Percentiles rank a stretch among this genome's conserved stretches.
These are phyloP conservation scores for Rutpela maculata DNA, from an alignment of 2,888 invertebrate genomes.

Conservation along the genomic window DNA sequence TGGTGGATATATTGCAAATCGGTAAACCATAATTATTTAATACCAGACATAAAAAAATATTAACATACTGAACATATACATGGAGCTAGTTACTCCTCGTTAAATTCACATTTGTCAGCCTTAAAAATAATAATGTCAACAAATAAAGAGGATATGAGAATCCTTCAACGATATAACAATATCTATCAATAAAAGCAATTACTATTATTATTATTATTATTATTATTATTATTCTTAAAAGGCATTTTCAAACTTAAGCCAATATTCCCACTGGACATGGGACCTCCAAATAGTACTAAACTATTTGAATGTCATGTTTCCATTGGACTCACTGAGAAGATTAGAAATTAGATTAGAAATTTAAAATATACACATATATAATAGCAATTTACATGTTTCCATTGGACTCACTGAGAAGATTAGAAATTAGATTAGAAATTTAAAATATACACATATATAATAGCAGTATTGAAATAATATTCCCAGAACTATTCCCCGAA, in stretches of 20 bases:
- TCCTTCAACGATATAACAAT: too few relatives aligned
- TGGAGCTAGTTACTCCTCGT: too few relatives aligned
- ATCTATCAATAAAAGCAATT: too few relatives aligned
- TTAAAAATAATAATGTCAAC: conserved; percentile 1
- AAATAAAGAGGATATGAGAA: not conserved
- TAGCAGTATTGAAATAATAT: not conserved
- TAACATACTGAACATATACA: not conserved
- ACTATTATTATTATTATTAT: too few relatives aligned
- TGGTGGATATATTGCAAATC: conserved; percentile 17
- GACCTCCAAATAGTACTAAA: conserved; percentile 18
- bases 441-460: not conserved
- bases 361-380: not conserved
- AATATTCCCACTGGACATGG: not conserved
- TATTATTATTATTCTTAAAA: conserved; percentile 30
- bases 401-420: not conserved
- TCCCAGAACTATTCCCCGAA: not conserved
- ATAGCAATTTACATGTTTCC: not conserved
- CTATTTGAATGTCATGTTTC: not conserved
- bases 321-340: too few relatives aligned
- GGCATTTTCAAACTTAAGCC: conserved; percentile 14
- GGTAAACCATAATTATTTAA: conserved; percentile 5
- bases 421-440: not conserved
- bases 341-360: too few relatives aligned
- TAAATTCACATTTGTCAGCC: too few relatives aligned
- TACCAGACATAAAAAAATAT: conserved; percentile 1